phyloP scores from a whole-genome alignment of 1,140 invertebrate genomes.

The Nilaparvata lugens region DNA sequence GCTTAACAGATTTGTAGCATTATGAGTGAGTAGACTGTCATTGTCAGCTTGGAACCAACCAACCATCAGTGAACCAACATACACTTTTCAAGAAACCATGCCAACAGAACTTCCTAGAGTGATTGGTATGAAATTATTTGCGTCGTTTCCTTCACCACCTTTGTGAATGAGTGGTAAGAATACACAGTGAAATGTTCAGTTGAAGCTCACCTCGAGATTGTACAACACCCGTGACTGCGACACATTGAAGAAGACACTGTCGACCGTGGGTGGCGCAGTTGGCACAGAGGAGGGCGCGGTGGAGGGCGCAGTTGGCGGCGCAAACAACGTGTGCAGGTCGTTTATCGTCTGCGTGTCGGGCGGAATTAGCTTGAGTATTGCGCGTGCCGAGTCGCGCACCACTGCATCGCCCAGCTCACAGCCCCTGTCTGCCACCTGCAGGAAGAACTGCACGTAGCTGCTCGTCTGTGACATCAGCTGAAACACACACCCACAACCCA shows the following conservation, averaged over 20 bases:
- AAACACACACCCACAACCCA: too few species aligned
- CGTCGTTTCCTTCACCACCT: too few species aligned
- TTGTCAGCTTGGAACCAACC: too few species aligned
- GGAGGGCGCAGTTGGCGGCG: too few species aligned
- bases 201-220: conserved; percentile 52
- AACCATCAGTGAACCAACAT: too few species aligned
- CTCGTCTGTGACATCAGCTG: conserved; percentile 68
- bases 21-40: too few species aligned
- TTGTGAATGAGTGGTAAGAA: too few species aligned
- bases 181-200: too few species aligned
- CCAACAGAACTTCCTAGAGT: too few species aligned
- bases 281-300: background rate
- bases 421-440: conserved; percentile 83
- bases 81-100: too few species aligned
- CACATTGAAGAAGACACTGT: conserved; percentile 61
- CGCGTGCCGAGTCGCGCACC: conserved; percentile 75
- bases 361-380: conserved; percentile 82
- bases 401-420: conserved; percentile 67
- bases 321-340: conserved; percentile 47
- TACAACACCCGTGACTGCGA: conserved; percentile 72
- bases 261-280: conserved; percentile 41
- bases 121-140: too few species aligned
- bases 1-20: too few species aligned
- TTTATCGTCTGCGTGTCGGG: conserved; percentile 68
- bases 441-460: conserved; percentile 77